Conservation (phyloP, 2,888 invertebrate genomes). For the Brachypterus glaber region DNA sequence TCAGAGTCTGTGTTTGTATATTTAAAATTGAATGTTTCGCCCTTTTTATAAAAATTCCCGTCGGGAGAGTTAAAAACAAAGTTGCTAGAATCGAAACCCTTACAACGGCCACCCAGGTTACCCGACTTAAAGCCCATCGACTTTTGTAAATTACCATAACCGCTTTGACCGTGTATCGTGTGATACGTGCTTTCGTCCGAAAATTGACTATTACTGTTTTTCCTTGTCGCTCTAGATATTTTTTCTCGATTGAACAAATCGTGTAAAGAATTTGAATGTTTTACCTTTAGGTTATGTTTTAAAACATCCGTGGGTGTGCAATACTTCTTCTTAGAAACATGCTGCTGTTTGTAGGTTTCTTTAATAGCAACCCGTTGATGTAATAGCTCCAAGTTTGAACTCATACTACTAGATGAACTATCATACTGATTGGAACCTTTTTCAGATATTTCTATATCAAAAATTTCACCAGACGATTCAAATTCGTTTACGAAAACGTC, state of each 20-base stretch:
- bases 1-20: too few species aligned
- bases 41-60: too few species aligned
- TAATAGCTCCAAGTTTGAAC: neutral
- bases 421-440: too few species aligned
- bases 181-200: slow-evolving; percentile 33
- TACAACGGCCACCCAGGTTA: slow-evolving; percentile 9
- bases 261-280: slow-evolving; percentile 39
- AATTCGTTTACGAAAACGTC: slow-evolving; percentile 11
- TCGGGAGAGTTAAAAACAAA: too few species aligned
- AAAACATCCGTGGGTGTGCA: slow-evolving; percentile 30
- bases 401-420: too few species aligned
- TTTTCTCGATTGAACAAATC: slow-evolving; percentile 26
- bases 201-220: slow-evolving; percentile 18
- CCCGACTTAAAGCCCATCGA: neutral
- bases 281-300: slow-evolving; percentile 33
- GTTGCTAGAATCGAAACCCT: too few species aligned
- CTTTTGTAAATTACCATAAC: neutral
- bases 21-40: too few species aligned
- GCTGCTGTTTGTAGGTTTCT: slow-evolving; percentile 12
- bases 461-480: too few species aligned
- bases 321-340: slow-evolving; percentile 19
- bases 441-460: neutral
- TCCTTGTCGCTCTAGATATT: too few species aligned
- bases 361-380: neutral
- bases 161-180: slow-evolving; percentile 36